These are phyloP conservation scores for Pocillopora grandis DNA, from an alignment of 92 coral and sea anemone species.

Conservation along the genomic window DNA sequence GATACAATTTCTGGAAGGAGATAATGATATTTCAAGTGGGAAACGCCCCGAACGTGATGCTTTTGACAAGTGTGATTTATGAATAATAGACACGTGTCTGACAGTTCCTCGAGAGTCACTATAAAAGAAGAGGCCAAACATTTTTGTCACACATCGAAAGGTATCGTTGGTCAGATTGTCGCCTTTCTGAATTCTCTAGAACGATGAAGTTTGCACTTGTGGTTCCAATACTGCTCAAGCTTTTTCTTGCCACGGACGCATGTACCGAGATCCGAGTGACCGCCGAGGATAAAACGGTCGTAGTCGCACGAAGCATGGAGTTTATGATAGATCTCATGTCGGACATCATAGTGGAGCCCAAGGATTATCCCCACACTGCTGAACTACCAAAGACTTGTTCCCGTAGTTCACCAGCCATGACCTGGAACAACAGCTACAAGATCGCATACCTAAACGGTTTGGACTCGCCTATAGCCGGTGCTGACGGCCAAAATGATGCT, in stretches of 20 bases:
- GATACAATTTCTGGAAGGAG: no score
- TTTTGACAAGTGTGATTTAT: no score
- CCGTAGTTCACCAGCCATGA: neutral
- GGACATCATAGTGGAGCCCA: conserved; percentile 19
- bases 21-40: no score
- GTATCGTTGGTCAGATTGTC: no score
- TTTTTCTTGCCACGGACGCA: conserved; percentile 25
- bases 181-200: neutral
- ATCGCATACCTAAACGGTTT: conserved; percentile 5
- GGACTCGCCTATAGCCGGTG: neutral
- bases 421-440: neutral
- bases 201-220: conserved; percentile 13
- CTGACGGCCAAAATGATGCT: conserved; percentile 32
- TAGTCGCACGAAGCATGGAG: conserved; percentile 36
- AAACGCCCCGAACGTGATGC: no score
- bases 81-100: no score
- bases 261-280: conserved; percentile 40
- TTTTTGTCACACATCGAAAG: no score
- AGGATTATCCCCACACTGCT: conserved; percentile 4
- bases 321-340: neutral
- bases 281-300: conserved; percentile 8
- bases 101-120: no score
- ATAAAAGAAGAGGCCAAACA: no score
- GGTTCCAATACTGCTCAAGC: neutral
- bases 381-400: neutral